Evolutionary conservation across 2,888 invertebrate genomes (phyloP).

Genomic region (Hypsopygia costalis): DNA sequence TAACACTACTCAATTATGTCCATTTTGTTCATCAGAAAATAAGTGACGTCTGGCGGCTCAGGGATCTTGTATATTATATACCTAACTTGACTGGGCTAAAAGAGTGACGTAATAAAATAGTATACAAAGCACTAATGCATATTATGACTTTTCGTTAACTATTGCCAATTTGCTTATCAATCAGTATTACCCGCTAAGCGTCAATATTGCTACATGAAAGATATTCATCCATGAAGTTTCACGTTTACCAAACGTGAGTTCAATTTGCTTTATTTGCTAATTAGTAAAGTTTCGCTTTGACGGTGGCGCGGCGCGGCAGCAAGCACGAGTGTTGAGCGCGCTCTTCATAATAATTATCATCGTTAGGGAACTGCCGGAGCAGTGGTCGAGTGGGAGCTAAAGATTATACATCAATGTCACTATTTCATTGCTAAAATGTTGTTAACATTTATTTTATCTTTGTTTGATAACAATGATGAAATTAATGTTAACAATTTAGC

Average conservation of each 20-base stretch:
- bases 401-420: not conserved
- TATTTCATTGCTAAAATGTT: not conserved
- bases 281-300: constrained; percentile 67
- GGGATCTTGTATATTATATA: no score
- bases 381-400: not conserved
- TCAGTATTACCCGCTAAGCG: not conserved
- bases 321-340: constrained; percentile 29
- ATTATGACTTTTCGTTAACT: no score
- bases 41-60: no score
- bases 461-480: no score
- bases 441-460: no score
- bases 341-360: constrained; percentile 55
- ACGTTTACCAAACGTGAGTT: constrained; percentile 50
- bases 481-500: no score
- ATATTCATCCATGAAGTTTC: constrained; percentile 39
- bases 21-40: no score
- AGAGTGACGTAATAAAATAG: no score
- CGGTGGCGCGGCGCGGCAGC: constrained; percentile 28
- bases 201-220: constrained; percentile 37
- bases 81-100: no score
- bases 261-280: constrained; percentile 69
- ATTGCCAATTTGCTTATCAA: no score
- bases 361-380: constrained; percentile 34
- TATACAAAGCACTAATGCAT: no score
- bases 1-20: no score